Conservation (phyloP, 2,113 vertebrate genomes). For the Chaetura pelagica region DNA sequence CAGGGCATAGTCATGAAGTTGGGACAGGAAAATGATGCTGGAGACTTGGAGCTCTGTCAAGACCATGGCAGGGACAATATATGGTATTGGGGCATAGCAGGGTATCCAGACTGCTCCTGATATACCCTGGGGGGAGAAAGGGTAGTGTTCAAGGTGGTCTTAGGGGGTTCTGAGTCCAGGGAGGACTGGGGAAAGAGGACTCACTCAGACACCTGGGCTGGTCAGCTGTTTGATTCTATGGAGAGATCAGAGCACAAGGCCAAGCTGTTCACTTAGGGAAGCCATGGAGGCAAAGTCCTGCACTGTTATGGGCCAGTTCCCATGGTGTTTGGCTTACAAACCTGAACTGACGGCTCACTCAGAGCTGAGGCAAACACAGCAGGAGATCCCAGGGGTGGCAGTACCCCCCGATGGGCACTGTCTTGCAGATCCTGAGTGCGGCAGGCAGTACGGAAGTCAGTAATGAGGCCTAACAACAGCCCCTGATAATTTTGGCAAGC, state of each 20-base stretch:
- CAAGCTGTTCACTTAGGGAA: not conserved
- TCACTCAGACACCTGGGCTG: not conserved
- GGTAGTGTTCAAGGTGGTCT: fast-evolving
- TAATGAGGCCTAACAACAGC: not conserved
- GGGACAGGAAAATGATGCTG: not conserved
- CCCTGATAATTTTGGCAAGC: not conserved
- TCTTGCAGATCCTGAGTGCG: not conserved
- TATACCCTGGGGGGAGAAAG: not conserved
- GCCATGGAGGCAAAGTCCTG: not conserved
- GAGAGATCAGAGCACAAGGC: not conserved
- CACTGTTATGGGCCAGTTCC: not conserved
- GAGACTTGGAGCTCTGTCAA: not conserved
- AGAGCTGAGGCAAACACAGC: not conserved
- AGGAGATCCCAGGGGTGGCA: fast-evolving
- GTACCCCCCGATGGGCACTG: fast-evolving
- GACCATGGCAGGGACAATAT: not conserved
- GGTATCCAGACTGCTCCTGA: not conserved
- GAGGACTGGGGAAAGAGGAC: not conserved
- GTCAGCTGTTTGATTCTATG: not conserved
- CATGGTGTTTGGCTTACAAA: not conserved
- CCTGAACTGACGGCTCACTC: not conserved
- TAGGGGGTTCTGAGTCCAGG: not conserved
- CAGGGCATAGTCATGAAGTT: not conserved
- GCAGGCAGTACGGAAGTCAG: not conserved
- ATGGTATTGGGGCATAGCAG: not conserved